Base-by-base conservation (phyloP, 2,113 vertebrate genomes). In the Vulpes vulpes region DNA sequence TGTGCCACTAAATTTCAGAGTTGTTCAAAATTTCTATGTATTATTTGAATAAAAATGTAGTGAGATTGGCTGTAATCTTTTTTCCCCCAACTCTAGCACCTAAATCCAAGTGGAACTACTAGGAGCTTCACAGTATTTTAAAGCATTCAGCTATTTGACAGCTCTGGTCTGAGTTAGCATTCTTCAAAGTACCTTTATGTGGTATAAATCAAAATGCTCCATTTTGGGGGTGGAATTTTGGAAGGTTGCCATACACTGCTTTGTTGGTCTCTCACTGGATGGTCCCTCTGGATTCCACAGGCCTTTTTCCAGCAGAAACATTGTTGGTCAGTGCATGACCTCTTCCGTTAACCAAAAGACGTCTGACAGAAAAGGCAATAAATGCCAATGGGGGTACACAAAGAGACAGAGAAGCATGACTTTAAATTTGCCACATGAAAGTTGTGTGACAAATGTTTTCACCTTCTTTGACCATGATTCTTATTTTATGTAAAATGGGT, bases 21-120 rank as follows among this genome's bases (percentile, higher is more conserved):
- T 91, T 92, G 64, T 67, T 97, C 57, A 78, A 95, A 96, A 95
- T 86, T 84, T 92, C 90, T 89, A 7, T 59, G 79, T 82, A 90
- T 94, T 97, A 76, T 32, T 95, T 89, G 35, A 94, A 60, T 90
- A 95, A 88, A 96, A 97, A 96, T 96, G 49, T 14, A 89, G 62
- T 67, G 51, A 90, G 76, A 85, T 81, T 81, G 80, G 11, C 64
- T 87, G 20, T 78, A 92, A 80, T 78, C 38, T 43, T 71, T 71
- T 35, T 62, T 51, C 53, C 69, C 64, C 15, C 20, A 91, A 64
- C 19, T 71, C 19, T 59, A 53, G 23, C 7, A 65, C 38, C 59
- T 71, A 92, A 87, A 76, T 76, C 78, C 49, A 92, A 76, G 25
- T 2, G 90, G n/a, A 84, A 91, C 25, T 69, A n/a, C 95, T 69